A percentile compares a stretch with the other conserved stretches of the same genome.
Conservation (phyloP, 2,797 vertebrate species). For the Odontamblyopus lacepedii region DNA sequence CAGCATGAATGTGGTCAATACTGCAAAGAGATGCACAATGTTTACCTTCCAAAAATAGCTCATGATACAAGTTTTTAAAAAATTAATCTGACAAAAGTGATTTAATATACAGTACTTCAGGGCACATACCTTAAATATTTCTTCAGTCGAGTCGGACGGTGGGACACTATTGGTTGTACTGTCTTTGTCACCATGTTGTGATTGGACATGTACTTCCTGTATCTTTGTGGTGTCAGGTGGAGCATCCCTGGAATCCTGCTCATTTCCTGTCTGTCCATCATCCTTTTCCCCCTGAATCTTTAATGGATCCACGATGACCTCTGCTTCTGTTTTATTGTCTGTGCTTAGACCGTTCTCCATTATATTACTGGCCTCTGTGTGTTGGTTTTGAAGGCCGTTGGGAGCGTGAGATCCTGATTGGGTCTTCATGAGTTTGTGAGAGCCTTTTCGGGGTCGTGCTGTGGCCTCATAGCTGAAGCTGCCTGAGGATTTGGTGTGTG, state of each 20-base stretch:
- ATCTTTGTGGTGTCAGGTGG: conserved; percentile 54
- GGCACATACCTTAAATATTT: conserved; percentile 79
- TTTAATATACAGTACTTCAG: conserved; percentile 13
- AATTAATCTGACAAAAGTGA: conserved; percentile 9
- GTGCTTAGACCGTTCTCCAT: conserved; percentile 64
- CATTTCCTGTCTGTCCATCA: conserved; percentile 67
- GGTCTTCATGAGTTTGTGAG: conserved; percentile 68
- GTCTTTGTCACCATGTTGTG: conserved; percentile 68
- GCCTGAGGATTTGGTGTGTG: conserved; percentile 47
- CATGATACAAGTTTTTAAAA: conserved; percentile 15
- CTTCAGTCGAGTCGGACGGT: conserved; percentile 69
- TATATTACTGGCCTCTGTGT: conserved; percentile 46
- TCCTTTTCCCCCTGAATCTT: conserved; percentile 57
- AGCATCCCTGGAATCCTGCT: conserved; percentile 73
- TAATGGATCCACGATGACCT: conserved; percentile 40
- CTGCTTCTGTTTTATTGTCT: conserved; percentile 42
- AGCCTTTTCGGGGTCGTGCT: conserved; percentile 61
- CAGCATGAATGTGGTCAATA: conserved; percentile 33
- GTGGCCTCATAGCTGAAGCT: conserved; percentile 34
- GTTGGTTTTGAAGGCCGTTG: conserved; percentile 60
- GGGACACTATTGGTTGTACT: conserved; percentile 60
- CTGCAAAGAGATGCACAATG: conserved; percentile 23
- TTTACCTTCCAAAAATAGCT: neutral
- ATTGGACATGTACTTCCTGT: conserved; percentile 63
- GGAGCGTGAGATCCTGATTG: conserved; percentile 55